Evolutionary conservation across 2,888 invertebrate genomes (phyloP), one percentile per base, ranked within the genome.

Genomic region (Coecobrya sp.): DNA sequence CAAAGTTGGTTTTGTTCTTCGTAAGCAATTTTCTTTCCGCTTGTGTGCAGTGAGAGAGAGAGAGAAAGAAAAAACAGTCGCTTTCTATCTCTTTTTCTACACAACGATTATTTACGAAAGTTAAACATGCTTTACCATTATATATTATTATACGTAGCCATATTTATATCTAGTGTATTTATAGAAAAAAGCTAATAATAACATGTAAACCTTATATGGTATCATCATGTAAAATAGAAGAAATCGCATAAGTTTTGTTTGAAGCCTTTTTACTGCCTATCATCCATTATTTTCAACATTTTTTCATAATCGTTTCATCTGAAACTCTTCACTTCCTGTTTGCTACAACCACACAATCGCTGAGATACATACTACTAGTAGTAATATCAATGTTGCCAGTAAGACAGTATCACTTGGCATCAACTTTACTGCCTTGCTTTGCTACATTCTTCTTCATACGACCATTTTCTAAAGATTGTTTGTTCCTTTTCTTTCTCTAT

Each of bases 1-100:
- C 70, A 86, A 86, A 84, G 84, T 84, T 70, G 73, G 45, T 70
- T 86, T 86, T 86, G 86, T 86, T 86, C 86, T 86, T 19, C n/a
- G 85, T 49, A 85, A 85, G 68, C 68, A 85, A 85, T 68, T 70
- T 86, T 73, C 86, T 70, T 86, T 59, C 82, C 30, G 59, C 36
- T 30, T 55, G 16, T 81, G 27, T 81, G 55, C n/a, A 55, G 10
- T 59, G 7, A 59, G 36, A 55, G n/a, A 36, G 1, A n/a, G 8
- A 36, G n/a, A 82, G 0, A 82, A n/a, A 30, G n/a, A 36, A 10
- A 30, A 8, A 59, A 30, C 22, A 36, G 16, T 19, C 0, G 10
- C 19, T 82, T 27, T 49, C 76, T 22, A 4, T 59, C 19, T 25
- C 25, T 65, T 10, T 70, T 13, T n/a, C 36, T 25, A 65, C 16